Evolutionary conservation across 2,797 vertebrate species (phyloP), one percentile per base, ranked within the genome.

Genomic region (Paguma larvata): DNA sequence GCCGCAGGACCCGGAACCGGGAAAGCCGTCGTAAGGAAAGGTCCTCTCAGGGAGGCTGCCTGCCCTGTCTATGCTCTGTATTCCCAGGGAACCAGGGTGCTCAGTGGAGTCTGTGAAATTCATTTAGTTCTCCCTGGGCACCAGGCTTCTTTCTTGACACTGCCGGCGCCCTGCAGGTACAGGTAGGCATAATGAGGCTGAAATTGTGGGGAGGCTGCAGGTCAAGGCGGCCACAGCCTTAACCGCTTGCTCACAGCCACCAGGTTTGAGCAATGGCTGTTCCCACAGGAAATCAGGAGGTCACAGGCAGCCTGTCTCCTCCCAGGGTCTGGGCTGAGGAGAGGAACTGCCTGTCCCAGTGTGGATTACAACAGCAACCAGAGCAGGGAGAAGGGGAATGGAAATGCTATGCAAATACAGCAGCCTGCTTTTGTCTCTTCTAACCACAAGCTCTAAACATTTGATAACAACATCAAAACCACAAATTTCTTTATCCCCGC

Each of bases 391-490:
- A 16, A 59, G 51, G 51, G 41, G 70, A 27, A 46, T 67, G 67
- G 46, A 85, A 91, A 73, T 3, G 1, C 41, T 18, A 25, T 59
- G 56, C 72, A 90, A 70, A 97, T 48, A 56, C 3, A 23, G 85
- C 56, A 80, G 80, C 18, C 93, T 82, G 67, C 70, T 85, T 90
- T 94, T 91, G 73, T 91, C 67, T 94, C 56, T 88, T 68, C 80
- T 23, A 48, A 73, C 91, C 85, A 79, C 21, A 23, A 88, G 86
- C 89, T 89, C 73, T 78, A 92, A 97, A 97, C 89, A 87, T 89
- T 95, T 78, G 89, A 94, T 95, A 96, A 86, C 85, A 95, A 70
- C 68, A 92, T 96, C 79, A 93, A 95, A 94, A 93, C 65, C 8
- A 0, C 83, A 73, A 38, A 51, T 86, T 70, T 94, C 67, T 91